phyloP scores from a whole-genome alignment of 2,113 vertebrate genomes.

The Menura novaehollandiae region DNA sequence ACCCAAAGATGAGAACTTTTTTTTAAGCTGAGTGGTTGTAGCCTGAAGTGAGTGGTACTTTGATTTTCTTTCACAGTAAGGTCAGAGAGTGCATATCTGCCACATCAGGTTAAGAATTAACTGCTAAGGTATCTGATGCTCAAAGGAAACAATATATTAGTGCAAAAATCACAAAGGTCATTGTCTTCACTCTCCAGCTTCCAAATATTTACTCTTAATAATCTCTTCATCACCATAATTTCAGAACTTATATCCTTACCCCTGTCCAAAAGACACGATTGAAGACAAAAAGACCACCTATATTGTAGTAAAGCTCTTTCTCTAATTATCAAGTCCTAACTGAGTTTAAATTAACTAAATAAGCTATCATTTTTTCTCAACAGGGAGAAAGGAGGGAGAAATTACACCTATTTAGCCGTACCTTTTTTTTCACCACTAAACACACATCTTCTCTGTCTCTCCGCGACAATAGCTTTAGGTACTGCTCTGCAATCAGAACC shows the following conservation, averaged over 20 bases:
- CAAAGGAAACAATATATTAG: not conserved
- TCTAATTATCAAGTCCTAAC: not conserved
- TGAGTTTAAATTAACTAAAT: not conserved
- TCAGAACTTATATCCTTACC: not conserved
- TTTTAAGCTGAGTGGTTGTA: not conserved
- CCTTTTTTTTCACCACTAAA: not conserved
- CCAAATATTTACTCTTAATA: not conserved
- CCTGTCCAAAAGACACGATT: not conserved
- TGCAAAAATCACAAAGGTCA: not conserved
- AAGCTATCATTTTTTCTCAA: not conserved
- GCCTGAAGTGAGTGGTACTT: not conserved
- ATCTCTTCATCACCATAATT: not conserved
- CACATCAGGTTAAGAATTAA: conserved; percentile 22
- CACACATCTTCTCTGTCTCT: not conserved
- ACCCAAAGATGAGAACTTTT: not conserved
- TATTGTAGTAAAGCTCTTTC: not conserved
- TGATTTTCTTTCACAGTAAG: not conserved
- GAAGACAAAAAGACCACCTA: not conserved
- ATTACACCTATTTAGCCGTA: not conserved
- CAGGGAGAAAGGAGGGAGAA: not conserved
- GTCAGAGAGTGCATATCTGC: not conserved
- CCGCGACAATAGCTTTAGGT: not conserved
- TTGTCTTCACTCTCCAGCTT: not conserved
- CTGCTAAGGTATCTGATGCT: not conserved
- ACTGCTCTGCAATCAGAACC: not conserved